Evolutionary conservation across 2,113 vertebrate species (phyloP).

Genomic region (Dinomys branickii): DNA sequence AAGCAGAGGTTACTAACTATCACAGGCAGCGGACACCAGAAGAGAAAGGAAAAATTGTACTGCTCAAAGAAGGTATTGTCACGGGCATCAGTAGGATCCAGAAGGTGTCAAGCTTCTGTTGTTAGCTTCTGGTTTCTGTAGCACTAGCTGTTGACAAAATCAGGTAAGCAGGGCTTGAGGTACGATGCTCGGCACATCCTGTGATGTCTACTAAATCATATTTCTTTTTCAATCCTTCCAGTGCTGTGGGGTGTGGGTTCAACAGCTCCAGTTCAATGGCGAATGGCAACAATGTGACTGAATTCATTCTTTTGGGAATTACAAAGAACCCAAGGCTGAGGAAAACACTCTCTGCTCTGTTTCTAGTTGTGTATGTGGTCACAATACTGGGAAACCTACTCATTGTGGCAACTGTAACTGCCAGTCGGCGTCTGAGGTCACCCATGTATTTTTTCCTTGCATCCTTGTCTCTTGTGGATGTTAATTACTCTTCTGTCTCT

Average conservation of each 20-base stretch:
- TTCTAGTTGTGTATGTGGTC: conserved; percentile 38
- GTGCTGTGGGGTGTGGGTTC: neutral
- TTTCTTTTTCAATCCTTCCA: neutral
- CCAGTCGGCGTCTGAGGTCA: neutral
- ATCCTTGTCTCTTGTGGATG: conserved; percentile 9
- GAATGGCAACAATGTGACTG: conserved; percentile 29
- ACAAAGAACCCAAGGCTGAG: neutral
- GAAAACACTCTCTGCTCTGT: neutral
- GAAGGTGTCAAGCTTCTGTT: neutral
- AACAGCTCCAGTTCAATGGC: neutral
- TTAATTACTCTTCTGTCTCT: conserved; percentile 29
- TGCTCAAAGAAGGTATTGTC: accelerated
- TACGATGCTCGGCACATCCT: too few relatives aligned
- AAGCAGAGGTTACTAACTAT: neutral
- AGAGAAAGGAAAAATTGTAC: neutral
- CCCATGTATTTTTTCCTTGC: conserved; percentile 52
- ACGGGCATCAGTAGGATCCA: neutral
- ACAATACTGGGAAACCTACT: conserved; percentile 4
- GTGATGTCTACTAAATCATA: neutral
- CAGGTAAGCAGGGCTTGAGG: neutral
- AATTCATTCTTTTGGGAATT: too few relatives aligned
- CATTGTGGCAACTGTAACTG: conserved; percentile 5
- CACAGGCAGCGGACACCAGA: accelerated
- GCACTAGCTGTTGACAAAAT: neutral
- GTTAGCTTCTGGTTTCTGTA: neutral